phyloP scores from a whole-genome alignment of 1,140 invertebrate genomes.

The Rhyzopertha dominica region DNA sequence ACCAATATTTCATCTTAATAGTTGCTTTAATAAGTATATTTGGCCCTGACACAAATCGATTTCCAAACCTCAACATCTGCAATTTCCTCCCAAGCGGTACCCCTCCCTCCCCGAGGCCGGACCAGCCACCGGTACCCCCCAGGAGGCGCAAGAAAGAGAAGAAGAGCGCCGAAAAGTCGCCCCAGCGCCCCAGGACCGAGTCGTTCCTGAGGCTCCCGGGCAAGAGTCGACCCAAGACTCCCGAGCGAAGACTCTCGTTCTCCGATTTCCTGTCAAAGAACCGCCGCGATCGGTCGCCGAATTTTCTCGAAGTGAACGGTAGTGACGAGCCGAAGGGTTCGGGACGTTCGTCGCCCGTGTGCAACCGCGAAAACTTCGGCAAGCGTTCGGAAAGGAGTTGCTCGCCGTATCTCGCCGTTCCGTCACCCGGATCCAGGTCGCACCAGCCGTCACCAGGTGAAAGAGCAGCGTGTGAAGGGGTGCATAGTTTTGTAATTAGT shows the following conservation, averaged over 20 bases:
- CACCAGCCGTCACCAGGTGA: no score
- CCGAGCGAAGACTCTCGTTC: slow-evolving; percentile 29
- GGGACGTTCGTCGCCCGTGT: no score
- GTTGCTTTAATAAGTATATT: no score
- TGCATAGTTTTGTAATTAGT: no score
- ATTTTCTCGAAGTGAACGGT: not conserved
- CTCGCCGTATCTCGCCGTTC: no score
- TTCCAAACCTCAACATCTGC: slow-evolving; percentile 7
- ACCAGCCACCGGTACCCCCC: slow-evolving; percentile 24
- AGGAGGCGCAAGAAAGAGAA: slow-evolving; percentile 30
- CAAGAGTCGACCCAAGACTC: slow-evolving; percentile 21
- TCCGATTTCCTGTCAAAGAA: slow-evolving; percentile 26
- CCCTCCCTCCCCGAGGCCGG: slow-evolving; percentile 22
- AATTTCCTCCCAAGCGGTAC: slow-evolving; percentile 13
- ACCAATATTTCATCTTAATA: no score
- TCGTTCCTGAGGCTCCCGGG: slow-evolving; percentile 8
- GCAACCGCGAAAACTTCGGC: no score
- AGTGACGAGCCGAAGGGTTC: slow-evolving; percentile 12
- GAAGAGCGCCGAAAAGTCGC: slow-evolving; percentile 6
- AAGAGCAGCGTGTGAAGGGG: no score
- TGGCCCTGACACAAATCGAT: no score
- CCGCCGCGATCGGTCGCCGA: slow-evolving; percentile 17
- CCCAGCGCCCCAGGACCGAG: not conserved
- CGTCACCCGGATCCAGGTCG: no score
- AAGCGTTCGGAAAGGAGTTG: no score